Base-by-base conservation (phyloP, 92 coral and sea anemone genomes). In the Palythoa heliodiscus region DNA sequence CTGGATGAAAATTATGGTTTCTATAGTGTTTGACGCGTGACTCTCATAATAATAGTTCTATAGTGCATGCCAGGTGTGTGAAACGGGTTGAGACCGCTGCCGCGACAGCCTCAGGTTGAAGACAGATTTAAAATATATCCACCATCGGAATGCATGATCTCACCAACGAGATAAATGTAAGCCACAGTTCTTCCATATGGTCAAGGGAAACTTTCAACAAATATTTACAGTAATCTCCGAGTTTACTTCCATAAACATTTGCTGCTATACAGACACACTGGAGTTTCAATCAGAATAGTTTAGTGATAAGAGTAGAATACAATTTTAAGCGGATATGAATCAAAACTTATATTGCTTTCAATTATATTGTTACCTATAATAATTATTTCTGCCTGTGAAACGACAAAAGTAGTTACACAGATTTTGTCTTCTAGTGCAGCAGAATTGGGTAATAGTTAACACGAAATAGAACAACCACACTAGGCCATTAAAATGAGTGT, bases 61-160 rank as follows among this genome's bases (percentile, higher is more conserved):
- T n/a, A n/a, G n/a, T n/a, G n/a, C n/a, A 1, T 16, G 79, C 79
- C 79, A 75, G 79, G 79, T 75, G 79, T 75, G 79, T 75, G 50
- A 52, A 75, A 52, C 24, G 61, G 40, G 35, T 75, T 75, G 79
- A 75, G 60, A 75, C 79, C 79, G 11, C 12, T 50, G 60, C 61
- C 16, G 11, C 16, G 11, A 22, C 79, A 54, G 47, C 64, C 5
- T 8, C 73, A 16, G 48, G 53, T 61, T 4, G 40, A 52, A 50
- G 23, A 39, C 53, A 38, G 17, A 48, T 25, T 13, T n/a, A n/a
- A n/a, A 25, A 52, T 22, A 22, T 22, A 23, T 22, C 79, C 79
- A 50, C 79, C 25, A 75, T 75, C 63, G 79, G 79, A 75, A 75
- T 75, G 79, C 50, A 43, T 43, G 1, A 43, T 5, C 14, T 50